Conservation (phyloP, 2,888 invertebrate species). For the Myathropa florea region DNA sequence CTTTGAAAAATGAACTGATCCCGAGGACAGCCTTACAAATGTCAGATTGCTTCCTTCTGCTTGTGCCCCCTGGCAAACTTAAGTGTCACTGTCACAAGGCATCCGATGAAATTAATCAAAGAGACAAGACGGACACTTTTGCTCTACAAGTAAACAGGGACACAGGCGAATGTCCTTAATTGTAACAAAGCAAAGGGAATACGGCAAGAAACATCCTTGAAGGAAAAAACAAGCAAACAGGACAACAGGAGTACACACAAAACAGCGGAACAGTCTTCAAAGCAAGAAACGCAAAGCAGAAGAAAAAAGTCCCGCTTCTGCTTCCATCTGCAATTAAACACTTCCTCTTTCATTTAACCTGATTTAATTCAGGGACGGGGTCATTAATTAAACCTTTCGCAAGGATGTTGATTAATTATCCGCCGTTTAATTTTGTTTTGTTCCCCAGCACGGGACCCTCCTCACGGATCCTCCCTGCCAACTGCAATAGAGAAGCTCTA, state of each 20-base stretch:
- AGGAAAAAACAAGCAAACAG: not conserved
- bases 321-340: constrained; percentile 22
- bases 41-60: constrained; percentile 29
- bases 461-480: not conserved
- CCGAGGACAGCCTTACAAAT: constrained; percentile 16
- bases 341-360: constrained; percentile 38
- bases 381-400: constrained; percentile 61
- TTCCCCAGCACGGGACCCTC: not conserved
- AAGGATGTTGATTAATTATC: constrained; percentile 66
- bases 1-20: constrained; percentile 39
- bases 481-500: constrained; percentile 9
- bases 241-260: constrained; percentile 4
- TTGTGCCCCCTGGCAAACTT: constrained; percentile 16
- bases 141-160: constrained; percentile 26
- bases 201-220: constrained; percentile 6
- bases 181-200: constrained; percentile 50
- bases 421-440: constrained; percentile 59
- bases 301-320: constrained; percentile 2
- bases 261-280: not conserved
- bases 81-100: constrained; percentile 50
- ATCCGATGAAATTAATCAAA: constrained; percentile 58
- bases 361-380: constrained; percentile 18
- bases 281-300: not conserved
- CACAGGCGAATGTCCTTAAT: constrained; percentile 62
- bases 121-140: constrained; percentile 15